Evolutionary conservation across 2,113 vertebrate species (phyloP).

Genomic region (Cephalopterus ornatus): DNA sequence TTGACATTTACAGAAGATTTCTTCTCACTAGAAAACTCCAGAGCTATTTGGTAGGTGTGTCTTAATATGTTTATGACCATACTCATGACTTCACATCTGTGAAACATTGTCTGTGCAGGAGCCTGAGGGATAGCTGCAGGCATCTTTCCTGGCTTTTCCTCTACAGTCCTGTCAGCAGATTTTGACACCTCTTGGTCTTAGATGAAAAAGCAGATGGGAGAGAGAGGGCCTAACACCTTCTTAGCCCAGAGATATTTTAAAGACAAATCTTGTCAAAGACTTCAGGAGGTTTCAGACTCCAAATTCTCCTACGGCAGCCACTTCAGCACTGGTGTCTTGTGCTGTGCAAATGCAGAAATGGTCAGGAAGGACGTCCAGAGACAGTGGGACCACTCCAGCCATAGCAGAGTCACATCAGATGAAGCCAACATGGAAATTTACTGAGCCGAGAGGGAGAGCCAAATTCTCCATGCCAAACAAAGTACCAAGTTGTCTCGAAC

Average conservation of each 20-base stretch:
- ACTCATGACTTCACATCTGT: constrained; percentile 29
- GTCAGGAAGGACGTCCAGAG: background rate
- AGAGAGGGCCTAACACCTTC: constrained; percentile 29
- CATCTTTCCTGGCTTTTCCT: background rate
- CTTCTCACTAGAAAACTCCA: constrained; percentile 17
- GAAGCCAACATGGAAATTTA: background rate
- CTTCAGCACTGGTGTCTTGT: background rate
- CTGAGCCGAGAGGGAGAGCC: background rate
- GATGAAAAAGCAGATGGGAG: constrained; percentile 46
- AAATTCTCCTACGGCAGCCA: background rate
- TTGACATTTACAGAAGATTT: background rate
- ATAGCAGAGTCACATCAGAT: accelerated
- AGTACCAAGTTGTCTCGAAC: background rate
- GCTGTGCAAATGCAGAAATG: background rate
- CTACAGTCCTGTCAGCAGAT: background rate
- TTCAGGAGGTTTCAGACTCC: background rate
- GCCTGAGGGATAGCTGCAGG: constrained; percentile 18
- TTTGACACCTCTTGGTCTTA: constrained; percentile 10
- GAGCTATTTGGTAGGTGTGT: constrained; percentile 38
- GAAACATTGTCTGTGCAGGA: background rate
- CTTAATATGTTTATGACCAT: background rate
- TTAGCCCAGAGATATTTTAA: constrained; percentile 33
- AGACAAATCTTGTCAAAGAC: background rate
- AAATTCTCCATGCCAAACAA: background rate
- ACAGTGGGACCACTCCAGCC: background rate